Evolutionary conservation across 2,888 invertebrate species (phyloP).

Genomic region (Dermolepida albohirtum): DNA sequence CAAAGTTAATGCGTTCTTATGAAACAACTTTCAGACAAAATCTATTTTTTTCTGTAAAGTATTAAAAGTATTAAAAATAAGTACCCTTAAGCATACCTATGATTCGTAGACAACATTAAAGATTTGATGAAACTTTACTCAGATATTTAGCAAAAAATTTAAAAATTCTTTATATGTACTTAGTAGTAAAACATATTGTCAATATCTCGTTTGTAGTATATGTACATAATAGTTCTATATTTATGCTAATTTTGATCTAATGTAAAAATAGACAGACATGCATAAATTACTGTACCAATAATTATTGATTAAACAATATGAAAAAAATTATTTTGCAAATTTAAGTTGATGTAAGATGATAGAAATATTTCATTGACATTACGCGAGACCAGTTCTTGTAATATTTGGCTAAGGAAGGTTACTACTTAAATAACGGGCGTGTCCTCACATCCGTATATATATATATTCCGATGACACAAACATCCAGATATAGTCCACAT

Average conservation of each 20-base stretch:
- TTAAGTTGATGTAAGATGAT: slow-evolving; percentile 30
- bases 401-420: slow-evolving; percentile 29
- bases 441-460: slow-evolving; percentile 30
- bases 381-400: slow-evolving; percentile 26
- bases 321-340: slow-evolving; percentile 38
- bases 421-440: slow-evolving; percentile 36
- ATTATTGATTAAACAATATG: slow-evolving; percentile 1
- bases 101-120: too few species aligned
- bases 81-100: too few species aligned
- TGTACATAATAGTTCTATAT: not conserved
- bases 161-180: too few species aligned
- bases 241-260: not conserved
- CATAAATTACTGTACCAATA: slow-evolving; percentile 6
- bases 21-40: too few species aligned
- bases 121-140: too few species aligned
- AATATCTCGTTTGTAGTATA: not conserved
- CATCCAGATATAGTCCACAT: slow-evolving; percentile 39
- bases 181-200: too few species aligned
- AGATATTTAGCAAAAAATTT: too few species aligned
- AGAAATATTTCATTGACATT: slow-evolving; percentile 36
- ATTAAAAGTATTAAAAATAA: too few species aligned
- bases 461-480: slow-evolving; percentile 34
- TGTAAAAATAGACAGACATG: not conserved
- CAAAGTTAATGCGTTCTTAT: too few species aligned
- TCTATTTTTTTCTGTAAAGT: too few species aligned